Conservation (phyloP, 2,888 invertebrate species). For the Ommatoiulus sabulosus region DNA sequence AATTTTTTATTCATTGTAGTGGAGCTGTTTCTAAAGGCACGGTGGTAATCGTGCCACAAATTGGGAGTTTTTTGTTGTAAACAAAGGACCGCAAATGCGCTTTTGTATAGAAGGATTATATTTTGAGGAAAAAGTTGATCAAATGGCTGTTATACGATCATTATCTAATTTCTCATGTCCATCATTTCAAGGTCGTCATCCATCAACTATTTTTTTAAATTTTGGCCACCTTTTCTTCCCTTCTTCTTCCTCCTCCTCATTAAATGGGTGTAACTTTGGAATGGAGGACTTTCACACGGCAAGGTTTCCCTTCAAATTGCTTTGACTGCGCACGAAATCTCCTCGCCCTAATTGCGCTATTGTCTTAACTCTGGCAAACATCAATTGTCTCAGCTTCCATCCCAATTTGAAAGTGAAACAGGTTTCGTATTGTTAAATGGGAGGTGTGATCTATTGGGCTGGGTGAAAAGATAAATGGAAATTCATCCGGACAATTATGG, state of each 20-base stretch:
- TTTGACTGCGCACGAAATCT: neutral
- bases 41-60: neutral
- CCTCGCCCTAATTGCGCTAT: conserved; percentile 21
- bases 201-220: conserved; percentile 17
- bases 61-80: neutral
- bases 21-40: neutral
- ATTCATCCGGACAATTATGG: conserved; percentile 16
- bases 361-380: neutral
- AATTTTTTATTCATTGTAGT: neutral
- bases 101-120: neutral
- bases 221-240: conserved; percentile 23
- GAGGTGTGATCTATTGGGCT: neutral
- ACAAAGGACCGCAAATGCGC: neutral
- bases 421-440: neutral
- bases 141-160: neutral
- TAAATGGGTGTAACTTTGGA: conserved; percentile 10
- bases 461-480: neutral
- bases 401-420: neutral
- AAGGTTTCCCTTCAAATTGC: neutral
- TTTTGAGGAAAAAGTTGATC: neutral
- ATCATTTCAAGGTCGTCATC: conserved; percentile 36
- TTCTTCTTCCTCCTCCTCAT: conserved; percentile 8
- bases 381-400: conserved; percentile 4
- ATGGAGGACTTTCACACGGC: conserved; percentile 29
- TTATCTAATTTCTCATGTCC: conserved; percentile 33